Evolutionary conservation across 2,113 vertebrate species (phyloP), one percentile per base, ranked within the genome.

Genomic region (Sakesphorus luctuosus): DNA sequence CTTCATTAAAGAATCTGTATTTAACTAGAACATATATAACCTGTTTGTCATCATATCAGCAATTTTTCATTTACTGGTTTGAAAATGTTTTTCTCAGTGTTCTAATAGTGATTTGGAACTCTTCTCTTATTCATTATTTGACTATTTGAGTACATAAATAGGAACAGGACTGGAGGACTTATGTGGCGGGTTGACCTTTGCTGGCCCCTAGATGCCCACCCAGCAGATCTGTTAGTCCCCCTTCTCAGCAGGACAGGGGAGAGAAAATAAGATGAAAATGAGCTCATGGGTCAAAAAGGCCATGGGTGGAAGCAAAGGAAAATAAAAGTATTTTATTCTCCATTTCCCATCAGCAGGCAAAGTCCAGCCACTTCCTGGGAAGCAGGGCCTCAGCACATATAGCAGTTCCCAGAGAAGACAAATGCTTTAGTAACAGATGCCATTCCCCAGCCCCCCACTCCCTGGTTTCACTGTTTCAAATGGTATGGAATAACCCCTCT

Each of bases 391-490:
- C 35, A 50, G 36, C 46, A 66, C 2, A 0, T 5, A 11, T 18
- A 47, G 23, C 3, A 1, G 29, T 5, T 66, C 13, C 23, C 58
- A 52, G 4, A 3, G 7, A 71, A 76, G 33, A 80, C 18, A 68
- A 68, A 46, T 5, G 9, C 28, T 43, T 63, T 75, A 55, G 3
- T 25, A 61, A 73, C 13, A n/a, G 65, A 77, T 28, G 10, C 43
- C 53, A 25, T 24, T 40, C 1, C 0, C 1, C 3, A 4, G 4
- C 25, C 16, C 17, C 36, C n/a, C 49, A 33, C 18, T 3, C 4
- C 9, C 33, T 47, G 36, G 17, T 50, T 58, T 56, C 52, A 52
- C 9, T 26, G 38, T 3, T 10, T 28, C 3, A 16, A 12, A 15
- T 1, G 13, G 40, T 29, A 62, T 1, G 7, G 29, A 79, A 69